Conservation (phyloP, 2,888 invertebrate species). For the Lasioglossum morio region DNA sequence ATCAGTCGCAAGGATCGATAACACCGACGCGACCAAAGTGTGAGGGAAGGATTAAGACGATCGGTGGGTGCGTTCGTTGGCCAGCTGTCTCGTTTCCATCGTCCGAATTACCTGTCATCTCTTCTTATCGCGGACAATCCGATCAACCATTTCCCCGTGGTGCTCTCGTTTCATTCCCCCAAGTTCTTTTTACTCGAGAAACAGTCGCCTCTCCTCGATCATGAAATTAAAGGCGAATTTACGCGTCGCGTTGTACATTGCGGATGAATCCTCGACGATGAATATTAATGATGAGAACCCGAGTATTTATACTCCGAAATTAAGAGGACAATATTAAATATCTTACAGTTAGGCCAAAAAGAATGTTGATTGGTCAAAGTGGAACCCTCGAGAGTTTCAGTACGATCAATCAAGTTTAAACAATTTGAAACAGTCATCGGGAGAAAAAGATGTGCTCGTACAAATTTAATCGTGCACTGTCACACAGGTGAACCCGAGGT, state of each 20-base stretch:
- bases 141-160: constrained; percentile 73
- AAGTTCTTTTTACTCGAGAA: constrained; percentile 4
- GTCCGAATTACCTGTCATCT: constrained; percentile 79
- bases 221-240: constrained; percentile 31
- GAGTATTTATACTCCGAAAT: too few relatives aligned
- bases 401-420: too few relatives aligned
- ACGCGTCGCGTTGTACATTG: background rate
- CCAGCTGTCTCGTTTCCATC: constrained; percentile 67
- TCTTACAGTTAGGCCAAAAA: too few relatives aligned
- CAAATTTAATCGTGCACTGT: background rate
- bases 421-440: too few relatives aligned
- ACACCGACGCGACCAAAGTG: constrained; percentile 27
- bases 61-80: constrained; percentile 33
- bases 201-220: background rate
- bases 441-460: too few relatives aligned
- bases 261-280: too few relatives aligned
- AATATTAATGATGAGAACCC: too few relatives aligned
- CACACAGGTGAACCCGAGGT: background rate
- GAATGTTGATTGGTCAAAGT: too few relatives aligned
- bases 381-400: too few relatives aligned
- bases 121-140: constrained; percentile 78
- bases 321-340: too few relatives aligned
- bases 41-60: constrained; percentile 47
- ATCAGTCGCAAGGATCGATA: constrained; percentile 43
- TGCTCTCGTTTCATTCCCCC: constrained; percentile 34